Base-by-base conservation (phyloP, 2,113 vertebrate genomes). In the Nesogale talazaci region DNA sequence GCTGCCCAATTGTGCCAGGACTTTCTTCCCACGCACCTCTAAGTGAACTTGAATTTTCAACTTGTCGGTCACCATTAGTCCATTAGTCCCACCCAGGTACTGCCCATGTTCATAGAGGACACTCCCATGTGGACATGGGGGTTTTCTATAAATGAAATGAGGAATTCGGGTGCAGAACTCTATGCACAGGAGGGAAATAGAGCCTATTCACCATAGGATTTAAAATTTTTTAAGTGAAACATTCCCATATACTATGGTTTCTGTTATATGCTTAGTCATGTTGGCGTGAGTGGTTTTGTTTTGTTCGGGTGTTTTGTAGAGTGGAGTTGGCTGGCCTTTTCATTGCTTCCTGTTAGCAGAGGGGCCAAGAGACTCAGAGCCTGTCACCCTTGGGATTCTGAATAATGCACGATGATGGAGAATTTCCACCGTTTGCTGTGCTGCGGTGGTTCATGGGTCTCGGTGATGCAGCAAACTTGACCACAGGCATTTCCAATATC, bases 221-320 rank as follows among this genome's bases (percentile, higher is more conserved):
- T 86, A 79, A 88, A 78, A 88, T 88, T 52, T 85, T 65, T 46
- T 69, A 91, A 31, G 36, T 59, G 69, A 76, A 91, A 74, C 19
- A 15, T 69, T 77, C 88, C 78, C 69, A 79, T 52, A 52, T 4
- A 22, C 17, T 74, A 40, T 10, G 8, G 36, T 61, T 89, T 93
- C 31, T 34, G 1, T 80, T 83, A 74, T n/a, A 25, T 56, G 19
- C 46, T 86, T 86, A 67, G 8, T 42, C 70, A 83, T 74, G 46
- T 86, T 7, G 38, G 40, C 25, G 63, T 2, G 23, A 25, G 15
- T 65, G 23, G 63, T 65, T 65, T 23, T 23, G 63, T 52, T 52
- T 52, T 9, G 46, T 52, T 52, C 46, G 14, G 10, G 46, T n/a
- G n/a, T n/a, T n/a, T n/a, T n/a, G n/a, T n/a, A 19, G 84, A 69